Evolutionary conservation across 2,113 vertebrate species (phyloP).

Genomic region (Sylvicapra grimmia): DNA sequence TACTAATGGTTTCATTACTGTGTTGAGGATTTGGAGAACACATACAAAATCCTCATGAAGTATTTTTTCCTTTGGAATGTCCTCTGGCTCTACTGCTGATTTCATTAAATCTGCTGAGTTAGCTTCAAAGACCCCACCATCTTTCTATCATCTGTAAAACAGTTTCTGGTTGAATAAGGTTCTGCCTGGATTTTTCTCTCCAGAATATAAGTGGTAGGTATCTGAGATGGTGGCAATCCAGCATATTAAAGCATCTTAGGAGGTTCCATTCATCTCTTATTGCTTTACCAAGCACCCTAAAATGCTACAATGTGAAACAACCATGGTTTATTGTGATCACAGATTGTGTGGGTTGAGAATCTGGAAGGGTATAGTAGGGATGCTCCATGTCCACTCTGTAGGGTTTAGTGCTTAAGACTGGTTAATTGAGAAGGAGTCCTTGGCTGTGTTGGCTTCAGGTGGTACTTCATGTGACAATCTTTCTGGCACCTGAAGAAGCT

Average conservation of each 20-base stretch:
- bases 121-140: background rate
- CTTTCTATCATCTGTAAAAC: background rate
- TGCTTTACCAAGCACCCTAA: background rate
- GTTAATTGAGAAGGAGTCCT: background rate
- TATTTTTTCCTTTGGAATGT: background rate
- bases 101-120: background rate
- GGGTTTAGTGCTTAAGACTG: background rate
- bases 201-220: background rate
- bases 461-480: background rate
- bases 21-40: background rate
- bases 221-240: background rate
- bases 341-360: background rate
- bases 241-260: background rate
- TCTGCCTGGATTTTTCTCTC: background rate
- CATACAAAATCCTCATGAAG: background rate
- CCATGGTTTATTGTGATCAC: background rate
- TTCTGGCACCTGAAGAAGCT: constrained; percentile 2
- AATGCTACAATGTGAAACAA: background rate
- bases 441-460: background rate
- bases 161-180: background rate
- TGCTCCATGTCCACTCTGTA: background rate
- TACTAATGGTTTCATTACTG: background rate
- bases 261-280: background rate
- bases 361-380: background rate
- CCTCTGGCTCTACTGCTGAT: background rate